Conservation (phyloP, 1,140 invertebrate species). For the Cherax destructor region DNA sequence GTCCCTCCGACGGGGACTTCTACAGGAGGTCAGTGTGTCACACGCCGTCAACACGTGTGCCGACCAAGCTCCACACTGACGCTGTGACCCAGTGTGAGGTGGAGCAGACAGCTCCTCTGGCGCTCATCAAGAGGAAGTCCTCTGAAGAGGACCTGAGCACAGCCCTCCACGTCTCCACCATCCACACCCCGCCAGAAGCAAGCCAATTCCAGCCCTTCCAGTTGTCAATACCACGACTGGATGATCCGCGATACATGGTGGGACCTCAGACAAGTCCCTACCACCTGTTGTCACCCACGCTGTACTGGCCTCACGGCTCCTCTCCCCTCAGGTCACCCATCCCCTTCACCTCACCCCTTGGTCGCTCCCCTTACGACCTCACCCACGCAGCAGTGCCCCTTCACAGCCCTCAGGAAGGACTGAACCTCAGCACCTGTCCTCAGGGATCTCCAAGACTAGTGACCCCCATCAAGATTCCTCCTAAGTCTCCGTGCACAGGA, state of each 20-base stretch:
- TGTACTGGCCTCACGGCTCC: constrained; percentile 71
- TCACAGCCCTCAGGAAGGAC: constrained; percentile 54
- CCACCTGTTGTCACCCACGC: constrained; percentile 71
- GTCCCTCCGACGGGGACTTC: constrained; percentile 70
- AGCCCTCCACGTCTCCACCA: constrained; percentile 12
- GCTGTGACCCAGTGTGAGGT: constrained; percentile 18
- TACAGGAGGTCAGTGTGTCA: constrained; percentile 61
- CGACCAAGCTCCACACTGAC: constrained; percentile 40
- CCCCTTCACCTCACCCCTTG: constrained; percentile 67
- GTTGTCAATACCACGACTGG: constrained; percentile 51
- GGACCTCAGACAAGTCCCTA: constrained; percentile 69
- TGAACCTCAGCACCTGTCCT: constrained; percentile 62
- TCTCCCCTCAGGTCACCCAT: constrained; percentile 66
- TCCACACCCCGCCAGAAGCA: constrained; percentile 22
- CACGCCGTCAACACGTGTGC: constrained; percentile 8
- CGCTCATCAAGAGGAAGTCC: constrained; percentile 51
- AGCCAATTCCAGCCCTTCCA: constrained; percentile 59
- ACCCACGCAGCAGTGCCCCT: constrained; percentile 40
- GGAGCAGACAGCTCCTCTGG: constrained; percentile 48
- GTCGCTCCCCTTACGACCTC: constrained; percentile 58
- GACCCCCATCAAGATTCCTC: constrained; percentile 48
- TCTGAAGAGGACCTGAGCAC: not conserved
- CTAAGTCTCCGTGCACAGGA: constrained; percentile 40
- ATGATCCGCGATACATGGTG: constrained; percentile 56
- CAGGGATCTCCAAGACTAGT: constrained; percentile 42